Base-by-base conservation (phyloP, 2,113 vertebrate species). In the Verasper variegatus region DNA sequence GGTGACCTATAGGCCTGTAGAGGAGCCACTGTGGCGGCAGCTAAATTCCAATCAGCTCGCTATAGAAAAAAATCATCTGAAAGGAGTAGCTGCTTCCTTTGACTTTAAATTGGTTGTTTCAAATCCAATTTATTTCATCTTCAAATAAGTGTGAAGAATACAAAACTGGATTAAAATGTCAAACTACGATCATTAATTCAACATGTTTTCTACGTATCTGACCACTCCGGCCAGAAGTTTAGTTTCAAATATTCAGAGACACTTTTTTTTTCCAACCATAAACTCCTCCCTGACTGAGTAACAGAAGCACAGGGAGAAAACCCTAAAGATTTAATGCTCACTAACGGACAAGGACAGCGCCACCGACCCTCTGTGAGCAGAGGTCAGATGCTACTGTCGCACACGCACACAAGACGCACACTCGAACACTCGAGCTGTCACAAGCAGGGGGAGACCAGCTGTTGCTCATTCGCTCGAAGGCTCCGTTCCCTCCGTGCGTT, bases 391-490 rank as follows among this genome's bases (percentile, higher is more conserved):
- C 82, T 78, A 63, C 72, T 9, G 73, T 63, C 62, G 11, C 26
- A 9, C 73, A 63, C 61, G 31, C 31, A 13, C 60, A 66, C 75
- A 81, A 82, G 35, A 85, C 73, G 64, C 71, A 72, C 81, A 67
- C 67, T 51, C 40, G 37, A 69, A 80, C 73, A 76, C 72, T 76
- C 58, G 57, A 85, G 82, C 86, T 86, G 89, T 90, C 89, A 86
- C 76, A 70, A 75, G 76, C 86, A 81, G 80, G 71, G 82, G 57
- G 64, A 85, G 83, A 82, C 76, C 89, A 92, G 90, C 90, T 92
- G 91, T 89, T 92, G 83, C 80, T 86, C 86, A 87, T 90, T 90
- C 80, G 55, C 81, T 88, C 24, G 47, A 82, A 84, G 77, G 83
- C 83, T 74, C 71, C 59, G 56, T 75, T 86, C 84, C 82, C 83